phyloP scores from a whole-genome alignment of 2,113 vertebrate genomes.

The Ctenomys sociabilis region DNA sequence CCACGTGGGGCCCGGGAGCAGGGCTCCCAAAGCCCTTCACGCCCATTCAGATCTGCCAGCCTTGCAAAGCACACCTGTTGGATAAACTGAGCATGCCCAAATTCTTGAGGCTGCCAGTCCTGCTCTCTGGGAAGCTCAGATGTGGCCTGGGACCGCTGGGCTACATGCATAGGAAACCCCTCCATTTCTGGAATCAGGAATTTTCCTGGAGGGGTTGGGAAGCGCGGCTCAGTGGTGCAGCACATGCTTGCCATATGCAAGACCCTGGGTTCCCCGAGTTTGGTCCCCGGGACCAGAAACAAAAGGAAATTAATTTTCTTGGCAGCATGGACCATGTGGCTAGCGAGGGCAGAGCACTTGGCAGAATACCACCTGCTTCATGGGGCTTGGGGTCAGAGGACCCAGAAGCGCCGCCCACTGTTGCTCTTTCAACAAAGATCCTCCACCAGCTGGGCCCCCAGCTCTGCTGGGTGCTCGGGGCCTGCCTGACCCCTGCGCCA shows the following conservation, averaged over 20 bases:
- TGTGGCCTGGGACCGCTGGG: not conserved
- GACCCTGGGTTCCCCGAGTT: not conserved
- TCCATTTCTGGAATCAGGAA: not conserved
- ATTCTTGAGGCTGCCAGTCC: not conserved
- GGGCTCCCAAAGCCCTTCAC: not conserved
- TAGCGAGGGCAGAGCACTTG: not conserved
- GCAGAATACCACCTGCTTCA: not conserved
- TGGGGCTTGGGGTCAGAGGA: not conserved
- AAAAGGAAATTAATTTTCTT: not conserved
- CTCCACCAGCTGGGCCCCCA: not conserved
- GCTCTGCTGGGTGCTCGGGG: not conserved
- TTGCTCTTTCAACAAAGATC: not conserved
- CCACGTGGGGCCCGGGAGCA: not conserved
- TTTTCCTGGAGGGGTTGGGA: not conserved
- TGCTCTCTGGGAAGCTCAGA: not conserved
- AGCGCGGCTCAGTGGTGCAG: not conserved
- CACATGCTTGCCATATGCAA: fast-evolving
- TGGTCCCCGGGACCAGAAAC: not conserved
- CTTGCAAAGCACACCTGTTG: not conserved
- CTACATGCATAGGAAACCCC: not conserved
- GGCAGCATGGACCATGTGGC: not conserved
- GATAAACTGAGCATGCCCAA: not conserved
- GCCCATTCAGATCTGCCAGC: not conserved
- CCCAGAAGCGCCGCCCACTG: not conserved
- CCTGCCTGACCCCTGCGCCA: not conserved